Base-by-base conservation (phyloP, 2,113 vertebrate species). In the Pungitius pungitius region DNA sequence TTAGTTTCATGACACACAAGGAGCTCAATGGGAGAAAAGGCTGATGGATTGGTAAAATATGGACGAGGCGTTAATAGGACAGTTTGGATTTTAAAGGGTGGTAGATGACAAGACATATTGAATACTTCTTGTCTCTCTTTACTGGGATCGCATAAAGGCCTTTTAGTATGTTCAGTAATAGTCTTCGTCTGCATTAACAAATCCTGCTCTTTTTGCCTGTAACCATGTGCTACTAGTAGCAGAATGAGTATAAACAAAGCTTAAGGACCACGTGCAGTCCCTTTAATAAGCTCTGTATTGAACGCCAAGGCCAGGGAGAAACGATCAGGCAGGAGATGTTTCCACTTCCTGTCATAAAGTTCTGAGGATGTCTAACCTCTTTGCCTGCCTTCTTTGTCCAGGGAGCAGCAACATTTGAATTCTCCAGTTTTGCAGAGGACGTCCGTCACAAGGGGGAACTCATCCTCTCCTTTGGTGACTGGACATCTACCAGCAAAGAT, bases 341-440 rank as follows among this genome's bases (percentile, higher is more conserved):
- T n/a, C n/a, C n/a, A n/a, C n/a, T n/a, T n/a, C n/a, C n/a, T n/a
- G n/a, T n/a, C n/a, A n/a, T n/a, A n/a, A n/a, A n/a, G n/a, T n/a
- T n/a, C n/a, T n/a, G 22, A 39, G 30, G 30, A 52, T 40, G 24
- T 56, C 18, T 81, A 52, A 86, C 56, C 12, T 1, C 20, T 76
- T 43, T 67, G 1, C 18, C 22, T 59, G 20, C 33, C 49, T 69
- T 84, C 8, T 66, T 39, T 51, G 42, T 61, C 8, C 73, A 99
- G 97, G 96, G 95, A 94, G 96, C 96, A 95, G 96, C 95, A 95
- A 96, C 95, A 92, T 97, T 91, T 96, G 95, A 99, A 90, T 92
- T 93, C 72, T 93, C 94, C 89, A 94, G 94, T 88, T 87, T 91
- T 69, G 90, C 91, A 82, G 94, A 92, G 89, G 89, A 91, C 80